Evolutionary conservation across 2,113 vertebrate species (phyloP).

Genomic region (Dicentrarchus labrax): DNA sequence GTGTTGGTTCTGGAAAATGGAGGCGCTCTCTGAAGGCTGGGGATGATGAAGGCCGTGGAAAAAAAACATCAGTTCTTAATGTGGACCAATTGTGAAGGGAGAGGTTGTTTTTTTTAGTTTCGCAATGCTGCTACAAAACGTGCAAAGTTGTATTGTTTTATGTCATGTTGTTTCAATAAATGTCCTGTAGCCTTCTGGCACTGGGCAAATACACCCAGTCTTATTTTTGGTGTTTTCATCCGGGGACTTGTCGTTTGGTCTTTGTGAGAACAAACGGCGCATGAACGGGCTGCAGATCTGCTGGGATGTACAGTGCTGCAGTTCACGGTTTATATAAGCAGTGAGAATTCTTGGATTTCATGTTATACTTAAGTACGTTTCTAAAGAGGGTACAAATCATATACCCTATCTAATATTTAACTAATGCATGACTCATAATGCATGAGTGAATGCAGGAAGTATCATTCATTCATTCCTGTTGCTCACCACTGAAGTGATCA

Average conservation of each 20-base stretch:
- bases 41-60: constrained; percentile 24
- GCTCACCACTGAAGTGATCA: too few species aligned
- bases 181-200: constrained; percentile 32
- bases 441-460: too few species aligned
- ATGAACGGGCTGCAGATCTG: neutral
- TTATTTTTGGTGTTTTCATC: constrained; percentile 52
- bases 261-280: neutral
- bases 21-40: constrained; percentile 43
- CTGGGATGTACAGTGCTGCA: neutral
- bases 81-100: constrained; percentile 47
- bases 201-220: neutral
- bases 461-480: too few species aligned
- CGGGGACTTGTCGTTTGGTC: constrained; percentile 1
- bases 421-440: too few species aligned
- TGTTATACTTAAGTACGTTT: too few species aligned
- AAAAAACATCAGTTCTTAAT: neutral
- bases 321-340: neutral
- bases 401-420: too few species aligned
- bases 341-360: too few species aligned
- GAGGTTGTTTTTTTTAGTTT: constrained; percentile 24
- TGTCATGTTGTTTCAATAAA: constrained; percentile 72
- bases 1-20: constrained; percentile 59
- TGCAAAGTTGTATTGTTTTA: constrained; percentile 49
- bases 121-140: constrained; percentile 64
- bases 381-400: too few species aligned